Conservation (phyloP, 2,797 vertebrate species). For the Pangasius djambal region DNA sequence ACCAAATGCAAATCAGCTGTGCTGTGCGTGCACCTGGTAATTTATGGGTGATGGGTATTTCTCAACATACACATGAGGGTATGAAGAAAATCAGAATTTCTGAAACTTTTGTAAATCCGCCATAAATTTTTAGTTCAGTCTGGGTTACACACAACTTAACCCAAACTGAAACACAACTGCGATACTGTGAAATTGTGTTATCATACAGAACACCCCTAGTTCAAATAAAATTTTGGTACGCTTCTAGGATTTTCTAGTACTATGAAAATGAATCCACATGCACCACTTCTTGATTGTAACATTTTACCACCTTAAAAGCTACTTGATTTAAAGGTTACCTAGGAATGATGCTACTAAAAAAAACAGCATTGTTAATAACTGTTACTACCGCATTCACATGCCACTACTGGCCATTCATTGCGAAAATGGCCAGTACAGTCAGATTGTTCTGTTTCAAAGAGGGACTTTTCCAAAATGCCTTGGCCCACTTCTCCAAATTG, state of each 20-base stretch:
- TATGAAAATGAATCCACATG: not conserved
- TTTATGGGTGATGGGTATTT: too few relatives aligned
- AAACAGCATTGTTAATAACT: not conserved
- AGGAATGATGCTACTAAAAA: not conserved
- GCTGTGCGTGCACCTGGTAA: too few relatives aligned
- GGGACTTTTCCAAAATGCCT: not conserved
- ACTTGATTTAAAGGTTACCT: not conserved
- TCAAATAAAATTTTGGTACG: not conserved
- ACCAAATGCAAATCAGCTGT: not conserved
- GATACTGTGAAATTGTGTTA: not conserved
- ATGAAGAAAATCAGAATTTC: too few relatives aligned
- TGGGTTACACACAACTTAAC: too few relatives aligned
- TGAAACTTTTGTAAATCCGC: too few relatives aligned
- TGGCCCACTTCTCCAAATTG: not conserved
- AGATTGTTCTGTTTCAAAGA: not conserved
- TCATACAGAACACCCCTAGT: not conserved
- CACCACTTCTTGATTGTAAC: not conserved
- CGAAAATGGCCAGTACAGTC: not conserved
- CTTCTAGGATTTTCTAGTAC: not conserved
- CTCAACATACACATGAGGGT: too few relatives aligned
- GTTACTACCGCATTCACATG: not conserved
- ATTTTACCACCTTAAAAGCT: not conserved
- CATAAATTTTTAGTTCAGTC: too few relatives aligned
- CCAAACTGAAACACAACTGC: too few relatives aligned
- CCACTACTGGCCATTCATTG: not conserved